A percentile compares a stretch with the other conserved stretches of the same genome.
phyloP scores from a whole-genome alignment of 1,140 invertebrate genomes.

The Heliconius congener region DNA sequence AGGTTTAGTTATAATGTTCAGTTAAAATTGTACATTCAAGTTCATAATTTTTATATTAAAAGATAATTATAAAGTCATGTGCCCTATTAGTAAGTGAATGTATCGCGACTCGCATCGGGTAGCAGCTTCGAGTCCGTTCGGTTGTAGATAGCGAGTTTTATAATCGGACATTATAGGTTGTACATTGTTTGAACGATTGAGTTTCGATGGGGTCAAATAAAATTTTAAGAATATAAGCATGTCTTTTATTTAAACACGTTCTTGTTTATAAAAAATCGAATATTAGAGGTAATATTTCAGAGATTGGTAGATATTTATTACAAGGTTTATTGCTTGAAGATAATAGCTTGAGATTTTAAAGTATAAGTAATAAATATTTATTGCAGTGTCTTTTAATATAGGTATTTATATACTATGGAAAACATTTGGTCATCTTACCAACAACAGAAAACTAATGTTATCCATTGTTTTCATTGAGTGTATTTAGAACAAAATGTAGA shows the following conservation, averaged over 20 bases:
- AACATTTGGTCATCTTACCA: too few species aligned
- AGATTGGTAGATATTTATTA: too few species aligned
- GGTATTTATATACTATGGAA: too few species aligned
- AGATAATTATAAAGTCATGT: neutral
- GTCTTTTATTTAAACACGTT: slow-evolving; percentile 51
- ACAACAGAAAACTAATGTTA: too few species aligned
- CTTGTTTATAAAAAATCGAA: neutral
- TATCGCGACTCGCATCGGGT: slow-evolving; percentile 29
- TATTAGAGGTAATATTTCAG: too few species aligned
- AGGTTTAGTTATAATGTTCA: too few species aligned
- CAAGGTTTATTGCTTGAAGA: too few species aligned
- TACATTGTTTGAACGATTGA: slow-evolving; percentile 75
- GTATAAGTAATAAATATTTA: too few species aligned
- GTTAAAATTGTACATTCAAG: too few species aligned
- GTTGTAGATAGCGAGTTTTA: slow-evolving; percentile 63
- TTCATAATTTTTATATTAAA: too few species aligned
- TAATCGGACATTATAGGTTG: slow-evolving; percentile 68
- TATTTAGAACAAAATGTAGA: neutral
- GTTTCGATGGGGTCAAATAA: slow-evolving; percentile 79
- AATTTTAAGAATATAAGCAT: slow-evolving; percentile 72
- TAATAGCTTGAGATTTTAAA: too few species aligned
- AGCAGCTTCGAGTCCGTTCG: slow-evolving; percentile 48
- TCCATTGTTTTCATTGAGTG: neutral
- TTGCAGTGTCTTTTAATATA: too few species aligned
- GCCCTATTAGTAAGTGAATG: neutral